Percentiles rank a stretch among this genome's conserved stretches.
phyloP scores from a whole-genome alignment of 2,113 vertebrate genomes.

The Carettochelys insculpta region DNA sequence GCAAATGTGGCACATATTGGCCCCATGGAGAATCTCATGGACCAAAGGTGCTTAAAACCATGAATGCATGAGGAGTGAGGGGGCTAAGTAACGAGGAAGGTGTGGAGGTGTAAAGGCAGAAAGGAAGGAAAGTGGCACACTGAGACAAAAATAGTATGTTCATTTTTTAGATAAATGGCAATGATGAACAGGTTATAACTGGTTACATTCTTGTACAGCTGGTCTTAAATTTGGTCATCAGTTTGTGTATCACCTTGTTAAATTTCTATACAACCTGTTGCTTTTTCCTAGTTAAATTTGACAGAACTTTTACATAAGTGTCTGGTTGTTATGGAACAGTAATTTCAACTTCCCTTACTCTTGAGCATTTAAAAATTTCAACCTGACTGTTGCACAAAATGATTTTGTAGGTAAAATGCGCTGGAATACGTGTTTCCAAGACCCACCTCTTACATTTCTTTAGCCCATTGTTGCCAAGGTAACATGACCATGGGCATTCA shows the following conservation, averaged over 20 bases:
- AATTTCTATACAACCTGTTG: neutral
- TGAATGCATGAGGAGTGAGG: neutral
- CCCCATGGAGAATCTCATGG: neutral
- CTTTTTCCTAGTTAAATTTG: constrained; percentile 20
- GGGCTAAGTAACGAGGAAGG: neutral
- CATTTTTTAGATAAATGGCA: neutral
- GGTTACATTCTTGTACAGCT: neutral
- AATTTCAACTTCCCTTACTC: neutral
- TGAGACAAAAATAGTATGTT: neutral
- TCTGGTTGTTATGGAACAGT: neutral
- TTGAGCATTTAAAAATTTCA: neutral
- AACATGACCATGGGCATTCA: neutral
- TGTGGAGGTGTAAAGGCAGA: neutral
- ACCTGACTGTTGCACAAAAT: neutral
- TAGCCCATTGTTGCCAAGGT: neutral
- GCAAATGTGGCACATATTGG: rapidly evolving
- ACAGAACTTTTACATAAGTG: neutral
- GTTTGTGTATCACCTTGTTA: constrained; percentile 17
- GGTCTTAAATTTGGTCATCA: neutral
- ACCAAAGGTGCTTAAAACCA: neutral
- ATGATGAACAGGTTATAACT: constrained; percentile 3
- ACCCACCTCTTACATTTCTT: neutral
- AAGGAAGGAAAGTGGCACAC: neutral
- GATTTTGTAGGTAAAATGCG: neutral
- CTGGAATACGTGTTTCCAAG: neutral